These are phyloP conservation scores for Hoplostethus mediterraneus DNA, from an alignment of 2,797 vertebrate genomes.

Conservation along the genomic window DNA sequence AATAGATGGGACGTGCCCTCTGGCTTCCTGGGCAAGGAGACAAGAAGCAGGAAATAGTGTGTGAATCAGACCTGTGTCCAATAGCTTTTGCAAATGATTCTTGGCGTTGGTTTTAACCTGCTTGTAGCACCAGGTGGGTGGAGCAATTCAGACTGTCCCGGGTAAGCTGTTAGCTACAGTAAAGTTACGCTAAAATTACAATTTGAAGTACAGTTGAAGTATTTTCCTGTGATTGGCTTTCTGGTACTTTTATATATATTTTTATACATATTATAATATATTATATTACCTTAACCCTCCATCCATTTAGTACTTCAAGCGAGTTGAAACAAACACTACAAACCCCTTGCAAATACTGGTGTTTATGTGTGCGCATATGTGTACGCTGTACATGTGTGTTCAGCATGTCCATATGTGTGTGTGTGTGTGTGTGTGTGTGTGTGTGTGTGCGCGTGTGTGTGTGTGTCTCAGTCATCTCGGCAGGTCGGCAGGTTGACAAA, in stretches of 20 bases:
- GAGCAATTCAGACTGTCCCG: too few species aligned
- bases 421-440: slow-evolving; percentile 14
- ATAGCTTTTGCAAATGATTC: slow-evolving; percentile 14
- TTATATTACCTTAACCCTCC: background rate
- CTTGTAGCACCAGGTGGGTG: too few species aligned
- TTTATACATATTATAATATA: too few species aligned
- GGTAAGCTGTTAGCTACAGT: too few species aligned
- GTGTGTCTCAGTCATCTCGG: slow-evolving; percentile 77
- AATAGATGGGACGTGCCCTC: slow-evolving; percentile 27
- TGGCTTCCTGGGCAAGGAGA: background rate
- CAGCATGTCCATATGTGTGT: slow-evolving; percentile 18
- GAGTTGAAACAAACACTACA: background rate
- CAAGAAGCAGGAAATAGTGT: background rate
- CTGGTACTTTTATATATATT: too few species aligned
- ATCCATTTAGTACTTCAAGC: background rate
- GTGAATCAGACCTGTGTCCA: slow-evolving; percentile 19
- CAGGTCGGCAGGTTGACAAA: slow-evolving; percentile 99
- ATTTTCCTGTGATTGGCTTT: too few species aligned
- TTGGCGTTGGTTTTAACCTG: background rate
- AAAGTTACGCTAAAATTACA: too few species aligned
- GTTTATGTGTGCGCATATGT: slow-evolving; percentile 2
- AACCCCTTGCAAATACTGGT: slow-evolving; percentile 29
- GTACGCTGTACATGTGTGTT: background rate
- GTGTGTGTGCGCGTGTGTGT: background rate
- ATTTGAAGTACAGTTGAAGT: too few species aligned